Percentiles rank a stretch among this genome's conserved stretches.
Evolutionary conservation across 1,140 invertebrate genomes (phyloP).

Genomic region (Heterodera carotae): DNA sequence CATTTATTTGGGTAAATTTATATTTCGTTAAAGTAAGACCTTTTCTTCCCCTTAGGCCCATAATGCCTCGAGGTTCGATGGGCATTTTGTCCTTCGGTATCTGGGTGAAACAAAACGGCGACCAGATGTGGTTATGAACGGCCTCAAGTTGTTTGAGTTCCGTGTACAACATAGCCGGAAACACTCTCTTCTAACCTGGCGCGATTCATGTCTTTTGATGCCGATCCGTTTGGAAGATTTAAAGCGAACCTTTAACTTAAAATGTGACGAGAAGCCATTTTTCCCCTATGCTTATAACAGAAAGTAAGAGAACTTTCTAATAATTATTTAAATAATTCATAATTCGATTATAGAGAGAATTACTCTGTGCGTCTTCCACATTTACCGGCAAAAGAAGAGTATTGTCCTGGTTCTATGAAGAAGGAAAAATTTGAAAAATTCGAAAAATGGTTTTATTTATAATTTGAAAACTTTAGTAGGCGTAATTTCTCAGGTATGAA

Average conservation of each 20-base stretch:
- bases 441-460: not conserved
- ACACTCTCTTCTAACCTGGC: not conserved
- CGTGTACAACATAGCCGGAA: not conserved
- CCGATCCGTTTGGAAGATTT: not conserved
- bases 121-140: not conserved
- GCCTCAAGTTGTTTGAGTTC: slow-evolving; percentile 2
- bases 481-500: not conserved
- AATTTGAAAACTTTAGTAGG: not conserved
- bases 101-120: not conserved
- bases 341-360: not conserved
- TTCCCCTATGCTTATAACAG: not conserved
- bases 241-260: not conserved
- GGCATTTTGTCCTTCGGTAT: not conserved
- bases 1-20: not conserved
- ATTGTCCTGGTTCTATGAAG: slow-evolving; percentile 7
- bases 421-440: not conserved
- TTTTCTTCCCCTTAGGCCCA: not conserved
- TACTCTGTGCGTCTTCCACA: not conserved
- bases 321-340: not conserved
- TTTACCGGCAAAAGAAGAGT: not conserved
- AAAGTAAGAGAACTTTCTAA: not conserved
- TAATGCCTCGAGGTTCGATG: slow-evolving; percentile 2
- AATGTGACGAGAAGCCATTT: not conserved
- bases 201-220: not conserved
- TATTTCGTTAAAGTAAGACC: not conserved